Conservation (phyloP, 2,888 invertebrate species). For the Cephonodes hylas region DNA sequence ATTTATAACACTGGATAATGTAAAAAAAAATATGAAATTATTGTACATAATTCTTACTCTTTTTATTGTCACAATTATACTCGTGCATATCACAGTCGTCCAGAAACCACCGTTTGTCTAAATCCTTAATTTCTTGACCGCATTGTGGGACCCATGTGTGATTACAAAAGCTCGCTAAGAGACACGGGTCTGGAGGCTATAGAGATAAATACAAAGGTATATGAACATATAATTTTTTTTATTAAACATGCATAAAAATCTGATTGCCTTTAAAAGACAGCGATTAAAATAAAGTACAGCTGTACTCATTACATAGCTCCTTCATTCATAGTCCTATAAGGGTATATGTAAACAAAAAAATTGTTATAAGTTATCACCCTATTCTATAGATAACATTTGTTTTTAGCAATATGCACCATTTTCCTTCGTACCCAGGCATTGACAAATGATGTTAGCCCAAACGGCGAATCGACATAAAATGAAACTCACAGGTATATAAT, state of each 20-base stretch:
- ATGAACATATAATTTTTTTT: no score
- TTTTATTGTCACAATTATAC: slow-evolving; percentile 53
- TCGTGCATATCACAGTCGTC: slow-evolving; percentile 62
- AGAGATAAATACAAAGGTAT: not conserved
- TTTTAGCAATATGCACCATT: no score
- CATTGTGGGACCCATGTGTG: slow-evolving; percentile 52
- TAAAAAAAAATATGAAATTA: not conserved
- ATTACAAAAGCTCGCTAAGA: slow-evolving; percentile 48
- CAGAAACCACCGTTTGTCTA: slow-evolving; percentile 40
- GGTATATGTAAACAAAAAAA: not conserved
- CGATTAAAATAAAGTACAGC: no score
- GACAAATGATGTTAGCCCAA: no score
- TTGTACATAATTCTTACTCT: slow-evolving; percentile 33
- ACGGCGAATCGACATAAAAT: not conserved
- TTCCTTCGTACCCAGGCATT: no score
- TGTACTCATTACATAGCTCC: no score
- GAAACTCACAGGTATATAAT: slow-evolving; percentile 39
- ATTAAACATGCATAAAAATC: no score
- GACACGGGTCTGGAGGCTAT: slow-evolving; percentile 46
- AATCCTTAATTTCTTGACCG: slow-evolving; percentile 34
- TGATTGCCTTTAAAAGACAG: no score
- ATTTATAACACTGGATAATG: not conserved
- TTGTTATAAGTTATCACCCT: not conserved
- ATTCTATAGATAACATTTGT: no score
- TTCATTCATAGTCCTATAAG: no score